Conservation (phyloP, 2,113 vertebrate genomes). For the Leptobrachium leishanense region DNA sequence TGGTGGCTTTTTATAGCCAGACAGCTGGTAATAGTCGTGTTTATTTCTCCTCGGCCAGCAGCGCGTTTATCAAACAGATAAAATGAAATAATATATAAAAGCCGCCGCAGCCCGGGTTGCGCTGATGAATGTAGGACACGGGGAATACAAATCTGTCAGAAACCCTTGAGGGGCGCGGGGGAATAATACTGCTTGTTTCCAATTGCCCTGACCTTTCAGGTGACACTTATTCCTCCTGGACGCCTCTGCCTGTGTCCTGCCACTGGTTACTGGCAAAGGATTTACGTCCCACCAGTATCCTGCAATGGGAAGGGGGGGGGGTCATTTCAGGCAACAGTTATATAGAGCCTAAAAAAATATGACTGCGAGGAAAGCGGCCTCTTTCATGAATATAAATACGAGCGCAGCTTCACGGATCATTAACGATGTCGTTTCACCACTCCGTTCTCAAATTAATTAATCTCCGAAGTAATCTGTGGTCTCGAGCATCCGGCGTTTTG, state of each 20-base stretch:
- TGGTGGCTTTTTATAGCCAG: too few species aligned
- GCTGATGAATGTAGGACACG: too few species aligned
- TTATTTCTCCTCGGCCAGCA: too few species aligned
- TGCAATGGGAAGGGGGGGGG: not conserved
- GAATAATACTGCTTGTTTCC: conserved; percentile 2
- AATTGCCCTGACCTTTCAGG: not conserved
- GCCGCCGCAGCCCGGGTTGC: too few species aligned
- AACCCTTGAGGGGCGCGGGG: not conserved
- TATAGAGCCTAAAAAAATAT: not conserved
- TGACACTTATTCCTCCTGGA: not conserved
- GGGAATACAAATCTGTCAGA: not conserved
- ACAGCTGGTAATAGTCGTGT: too few species aligned
- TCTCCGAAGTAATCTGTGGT: conserved; percentile 21
- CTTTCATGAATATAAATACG: not conserved
- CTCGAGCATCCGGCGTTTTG: not conserved
- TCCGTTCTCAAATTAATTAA: conserved; percentile 6
- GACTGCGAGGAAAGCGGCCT: too few species aligned
- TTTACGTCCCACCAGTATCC: not conserved
- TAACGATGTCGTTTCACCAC: conserved; percentile 3
- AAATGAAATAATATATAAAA: too few species aligned
- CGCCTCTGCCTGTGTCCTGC: not conserved
- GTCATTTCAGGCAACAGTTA: not conserved
- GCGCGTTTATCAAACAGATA: too few species aligned
- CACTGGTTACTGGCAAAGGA: not conserved
- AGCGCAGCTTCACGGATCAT: not conserved